Evolutionary conservation across 2,888 invertebrate genomes (phyloP), one percentile per base, ranked within the genome.

Genomic region (Eilema griseolum): DNA sequence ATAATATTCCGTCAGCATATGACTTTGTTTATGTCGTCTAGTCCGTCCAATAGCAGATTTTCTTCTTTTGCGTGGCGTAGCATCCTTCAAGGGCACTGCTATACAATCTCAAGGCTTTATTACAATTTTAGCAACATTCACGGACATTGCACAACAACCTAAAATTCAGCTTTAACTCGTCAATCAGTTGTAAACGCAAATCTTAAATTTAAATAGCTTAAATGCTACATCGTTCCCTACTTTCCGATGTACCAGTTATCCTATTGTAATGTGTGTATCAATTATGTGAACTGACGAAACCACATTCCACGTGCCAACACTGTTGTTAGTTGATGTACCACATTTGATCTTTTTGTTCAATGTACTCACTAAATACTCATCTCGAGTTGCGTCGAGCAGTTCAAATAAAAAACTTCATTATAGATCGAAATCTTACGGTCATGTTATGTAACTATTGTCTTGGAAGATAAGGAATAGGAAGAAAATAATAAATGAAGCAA

Each of bases 251-350:
- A 70, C 63, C 60, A 73, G 73, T 69, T 73, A 71, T 72, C 65
- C 74, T 79, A 81, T 83, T 84, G 81, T 86, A 86, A 83, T 81
- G 80, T 72, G 74, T 80, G 74, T 82, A 84, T 84, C 85, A 87
- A 90, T 88, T 86, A 86, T 83, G 77, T 86, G 72, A 77, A 81
- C 85, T 81, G 88, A 86, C 87, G 78, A 82, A 86, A 89, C 93
- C 87, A 83, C 93, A 93, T 93, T 93, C 93, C 93, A 83, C 74
- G 75, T 84, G 83, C 88, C 85, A 79, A 79, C 87, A 80, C 83
- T 82, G 85, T 84, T 83, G 86, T 85, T 84, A 80, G 71, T 74
- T 78, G 82, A 78, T 79, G 80, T 82, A 73, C 73, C 69, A 75
- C 75, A 71, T 70, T 69, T 80, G 74, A 69, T 80, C 70, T 69